These are phyloP conservation scores for Trichosurus vulpecula DNA, from an alignment of 2,797 vertebrate species.

Conservation along the genomic window DNA sequence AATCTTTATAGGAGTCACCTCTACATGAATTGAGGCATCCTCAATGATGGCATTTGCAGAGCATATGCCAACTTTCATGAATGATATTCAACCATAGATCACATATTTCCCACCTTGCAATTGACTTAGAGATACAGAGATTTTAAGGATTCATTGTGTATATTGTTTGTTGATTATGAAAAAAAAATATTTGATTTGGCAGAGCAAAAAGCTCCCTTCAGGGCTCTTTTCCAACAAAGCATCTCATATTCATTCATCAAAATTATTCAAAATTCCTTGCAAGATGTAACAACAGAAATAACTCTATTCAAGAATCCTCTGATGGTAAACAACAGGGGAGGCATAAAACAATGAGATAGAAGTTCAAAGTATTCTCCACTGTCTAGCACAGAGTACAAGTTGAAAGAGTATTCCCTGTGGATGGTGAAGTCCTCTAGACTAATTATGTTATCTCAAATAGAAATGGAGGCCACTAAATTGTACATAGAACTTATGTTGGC, in stretches of 20 bases:
- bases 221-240: background rate
- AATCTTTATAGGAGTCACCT: background rate
- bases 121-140: background rate
- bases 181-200: background rate
- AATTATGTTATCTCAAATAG: background rate
- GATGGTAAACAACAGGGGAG: background rate
- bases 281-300: background rate
- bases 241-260: background rate
- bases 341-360: background rate
- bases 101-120: background rate
- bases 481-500: background rate
- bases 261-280: background rate
- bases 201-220: background rate
- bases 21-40: background rate
- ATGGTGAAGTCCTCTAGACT: too few species aligned
- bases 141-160: background rate
- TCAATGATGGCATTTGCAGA: background rate
- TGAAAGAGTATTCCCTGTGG: too few species aligned
- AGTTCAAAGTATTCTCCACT: background rate
- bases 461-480: background rate
- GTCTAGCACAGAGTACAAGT: background rate
- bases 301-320: background rate
- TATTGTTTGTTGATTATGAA: background rate
- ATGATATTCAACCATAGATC: background rate
- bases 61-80: background rate